Evolutionary conservation across 2,113 vertebrate species (phyloP).

Genomic region (Hemiscyllium ocellatum): DNA sequence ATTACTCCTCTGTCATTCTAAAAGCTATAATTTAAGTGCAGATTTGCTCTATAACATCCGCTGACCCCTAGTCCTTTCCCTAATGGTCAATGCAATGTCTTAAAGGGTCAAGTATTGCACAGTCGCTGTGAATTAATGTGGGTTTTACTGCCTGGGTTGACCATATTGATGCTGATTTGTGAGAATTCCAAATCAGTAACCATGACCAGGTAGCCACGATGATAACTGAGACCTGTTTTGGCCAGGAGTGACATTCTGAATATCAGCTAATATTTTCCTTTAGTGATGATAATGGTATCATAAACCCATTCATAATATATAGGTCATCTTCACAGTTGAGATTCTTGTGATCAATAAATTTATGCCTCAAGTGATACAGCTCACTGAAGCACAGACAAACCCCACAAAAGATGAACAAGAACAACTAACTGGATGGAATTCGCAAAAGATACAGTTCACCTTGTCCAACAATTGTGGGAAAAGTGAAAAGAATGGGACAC

Average conservation of each 20-base stretch:
- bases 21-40: background rate
- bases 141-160: background rate
- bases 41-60: background rate
- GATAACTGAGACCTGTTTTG: background rate
- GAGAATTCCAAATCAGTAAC: background rate
- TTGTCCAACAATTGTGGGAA: background rate
- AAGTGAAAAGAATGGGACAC: background rate
- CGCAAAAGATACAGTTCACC: background rate
- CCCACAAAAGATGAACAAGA: background rate
- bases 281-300: background rate
- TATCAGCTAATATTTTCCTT: background rate
- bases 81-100: background rate
- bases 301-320: background rate
- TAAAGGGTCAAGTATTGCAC: background rate
- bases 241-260: background rate
- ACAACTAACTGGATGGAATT: background rate
- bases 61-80: background rate
- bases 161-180: background rate
- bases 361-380: background rate
- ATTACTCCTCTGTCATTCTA: background rate
- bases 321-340: background rate
- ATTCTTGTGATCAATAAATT: background rate
- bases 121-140: background rate
- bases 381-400: background rate
- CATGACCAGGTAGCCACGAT: background rate